Conservation (phyloP, 2,888 invertebrate species). For the Scotopteryx bipunctaria region DNA sequence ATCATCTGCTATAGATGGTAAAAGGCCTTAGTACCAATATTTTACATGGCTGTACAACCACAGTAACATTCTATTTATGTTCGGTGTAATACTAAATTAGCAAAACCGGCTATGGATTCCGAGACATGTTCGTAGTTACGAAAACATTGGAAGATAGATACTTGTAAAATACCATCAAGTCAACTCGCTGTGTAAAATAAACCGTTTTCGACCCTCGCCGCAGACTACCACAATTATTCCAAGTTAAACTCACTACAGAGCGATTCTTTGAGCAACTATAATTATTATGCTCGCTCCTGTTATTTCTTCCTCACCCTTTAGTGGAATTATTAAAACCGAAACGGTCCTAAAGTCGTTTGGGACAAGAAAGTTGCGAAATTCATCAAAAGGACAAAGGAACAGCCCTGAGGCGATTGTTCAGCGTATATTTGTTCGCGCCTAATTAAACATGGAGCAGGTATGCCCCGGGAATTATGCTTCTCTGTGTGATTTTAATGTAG, state of each 20-base stretch:
- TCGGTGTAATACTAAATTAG: too few relatives aligned
- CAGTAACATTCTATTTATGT: too few relatives aligned
- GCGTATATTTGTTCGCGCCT: conserved; percentile 78
- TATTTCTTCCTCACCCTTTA: conserved; percentile 48
- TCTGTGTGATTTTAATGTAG: conserved; percentile 51
- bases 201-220: too few relatives aligned
- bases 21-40: too few relatives aligned
- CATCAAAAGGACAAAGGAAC: conserved; percentile 76
- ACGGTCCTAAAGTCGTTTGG: conserved; percentile 68
- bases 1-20: too few relatives aligned
- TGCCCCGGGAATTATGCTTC: conserved; percentile 50
- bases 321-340: conserved; percentile 73
- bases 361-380: conserved; percentile 75
- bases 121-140: too few relatives aligned
- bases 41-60: too few relatives aligned
- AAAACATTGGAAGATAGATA: too few relatives aligned
- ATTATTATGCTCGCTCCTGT: conserved; percentile 26
- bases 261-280: conserved; percentile 27
- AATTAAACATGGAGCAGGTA: conserved; percentile 76
- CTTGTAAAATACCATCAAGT: too few relatives aligned
- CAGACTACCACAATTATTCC: conserved; percentile 14
- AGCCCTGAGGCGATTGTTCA: conserved; percentile 72
- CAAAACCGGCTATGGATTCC: too few relatives aligned
- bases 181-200: too few relatives aligned
- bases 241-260: conserved; percentile 12